Conservation (phyloP, 2,888 invertebrate genomes). For the Marronus borbonicus region DNA sequence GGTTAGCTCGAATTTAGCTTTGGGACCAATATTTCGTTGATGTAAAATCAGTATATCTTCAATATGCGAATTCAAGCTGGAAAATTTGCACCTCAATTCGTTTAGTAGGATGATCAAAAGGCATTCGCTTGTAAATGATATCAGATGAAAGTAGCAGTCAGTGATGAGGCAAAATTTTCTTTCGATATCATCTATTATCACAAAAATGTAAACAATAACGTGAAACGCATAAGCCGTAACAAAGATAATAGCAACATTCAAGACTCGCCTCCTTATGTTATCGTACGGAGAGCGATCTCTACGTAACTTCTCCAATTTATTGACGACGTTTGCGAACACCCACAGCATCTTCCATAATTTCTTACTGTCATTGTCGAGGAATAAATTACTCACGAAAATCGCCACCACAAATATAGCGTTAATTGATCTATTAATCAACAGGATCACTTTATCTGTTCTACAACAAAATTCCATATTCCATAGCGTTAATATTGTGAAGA, state of each 20-base stretch:
- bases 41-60: constrained; percentile 8
- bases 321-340: constrained; percentile 9
- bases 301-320: not conserved
- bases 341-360: constrained; percentile 14
- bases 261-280: constrained; percentile 11
- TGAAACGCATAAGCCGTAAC: not conserved
- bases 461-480: constrained; percentile 11
- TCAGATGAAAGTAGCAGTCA: not conserved
- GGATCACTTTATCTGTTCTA: not conserved
- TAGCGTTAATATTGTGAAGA: not conserved
- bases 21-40: not conserved
- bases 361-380: constrained; percentile 10
- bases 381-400: constrained; percentile 25
- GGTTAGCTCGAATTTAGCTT: constrained; percentile 6
- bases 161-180: constrained; percentile 6
- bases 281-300: not conserved
- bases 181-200: not conserved
- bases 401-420: not conserved
- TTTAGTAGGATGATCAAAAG: constrained; percentile 32
- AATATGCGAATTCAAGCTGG: constrained; percentile 29
- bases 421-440: constrained; percentile 9
- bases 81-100: constrained; percentile 31
- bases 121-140: constrained; percentile 21
- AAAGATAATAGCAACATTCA: not conserved
- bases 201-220: not conserved